Percentiles rank a stretch among this genome's conserved stretches.
phyloP scores from a whole-genome alignment of 2,888 invertebrate species.

The Euspilapteryx auroguttella region DNA sequence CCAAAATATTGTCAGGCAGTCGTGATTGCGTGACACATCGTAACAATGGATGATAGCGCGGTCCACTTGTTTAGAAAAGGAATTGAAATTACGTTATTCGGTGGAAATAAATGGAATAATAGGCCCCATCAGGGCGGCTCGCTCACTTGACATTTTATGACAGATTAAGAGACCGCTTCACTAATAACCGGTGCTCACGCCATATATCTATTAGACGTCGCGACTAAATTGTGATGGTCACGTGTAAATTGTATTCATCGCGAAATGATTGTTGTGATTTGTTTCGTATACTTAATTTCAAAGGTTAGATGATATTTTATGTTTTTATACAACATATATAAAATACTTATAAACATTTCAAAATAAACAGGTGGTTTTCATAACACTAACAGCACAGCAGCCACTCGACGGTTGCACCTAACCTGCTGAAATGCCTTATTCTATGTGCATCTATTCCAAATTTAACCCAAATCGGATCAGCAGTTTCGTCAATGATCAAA shows the following conservation, averaged over 20 bases:
- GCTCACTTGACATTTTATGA: slow-evolving; percentile 46
- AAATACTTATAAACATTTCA: too few relatives aligned
- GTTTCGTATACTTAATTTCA: too few relatives aligned
- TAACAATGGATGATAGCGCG: slow-evolving; percentile 28
- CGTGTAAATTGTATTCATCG: slow-evolving; percentile 40
- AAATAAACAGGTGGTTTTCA: too few relatives aligned
- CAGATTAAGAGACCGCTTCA: slow-evolving; percentile 43
- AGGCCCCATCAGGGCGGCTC: slow-evolving; percentile 27
- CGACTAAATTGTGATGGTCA: slow-evolving; percentile 28
- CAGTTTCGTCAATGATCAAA: too few relatives aligned
- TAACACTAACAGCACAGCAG: too few relatives aligned
- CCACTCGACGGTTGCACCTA: too few relatives aligned
- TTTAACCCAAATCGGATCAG: too few relatives aligned
- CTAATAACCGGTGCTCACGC: slow-evolving; percentile 45
- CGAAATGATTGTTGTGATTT: slow-evolving; percentile 32
- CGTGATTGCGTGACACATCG: slow-evolving; percentile 37
- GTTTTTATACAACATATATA: too few relatives aligned
- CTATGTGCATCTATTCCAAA: too few relatives aligned
- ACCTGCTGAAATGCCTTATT: too few relatives aligned
- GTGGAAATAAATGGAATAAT: slow-evolving; percentile 20
- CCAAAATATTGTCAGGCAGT: slow-evolving; percentile 18
- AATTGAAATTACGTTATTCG: slow-evolving; percentile 36
- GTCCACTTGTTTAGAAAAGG: slow-evolving; percentile 31
- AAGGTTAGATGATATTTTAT: too few relatives aligned
- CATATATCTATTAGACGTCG: slow-evolving; percentile 48